Evolutionary conservation across 92 coral and sea anemone species (phyloP).

Genomic region (Metridium senile): DNA sequence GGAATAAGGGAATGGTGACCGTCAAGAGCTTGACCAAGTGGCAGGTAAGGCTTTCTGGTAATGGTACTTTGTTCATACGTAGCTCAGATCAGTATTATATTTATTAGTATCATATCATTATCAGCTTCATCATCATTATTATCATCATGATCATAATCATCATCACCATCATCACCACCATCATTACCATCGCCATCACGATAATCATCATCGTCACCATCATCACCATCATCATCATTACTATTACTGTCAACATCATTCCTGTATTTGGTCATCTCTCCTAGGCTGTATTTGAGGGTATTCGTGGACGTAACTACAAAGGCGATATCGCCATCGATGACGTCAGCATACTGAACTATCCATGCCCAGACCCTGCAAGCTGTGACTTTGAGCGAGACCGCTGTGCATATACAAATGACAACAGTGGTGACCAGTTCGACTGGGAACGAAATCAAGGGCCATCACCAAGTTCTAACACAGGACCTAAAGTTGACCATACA

Average conservation of each 20-base stretch:
- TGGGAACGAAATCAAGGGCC: constrained; percentile 93
- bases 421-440: constrained; percentile 93
- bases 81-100: not conserved
- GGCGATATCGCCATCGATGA: constrained; percentile 98
- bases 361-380: constrained; percentile 98
- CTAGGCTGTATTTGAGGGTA: constrained; percentile 82
- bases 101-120: not conserved
- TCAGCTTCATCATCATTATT: not conserved
- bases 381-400: constrained; percentile 85
- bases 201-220: not conserved
- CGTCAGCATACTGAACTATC: constrained; percentile 82
- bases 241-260: not conserved
- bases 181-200: not conserved
- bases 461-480: constrained; percentile 84
- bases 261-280: not conserved
- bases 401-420: constrained; percentile 84
- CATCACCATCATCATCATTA: not conserved
- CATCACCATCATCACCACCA: not conserved
- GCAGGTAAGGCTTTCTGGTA: constrained; percentile 77
- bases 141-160: not conserved
- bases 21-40: constrained; percentile 71
- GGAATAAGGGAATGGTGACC: constrained; percentile 85
- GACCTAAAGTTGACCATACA: constrained; percentile 93
- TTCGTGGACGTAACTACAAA: constrained; percentile 78
- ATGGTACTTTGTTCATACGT: constrained; percentile 12